Evolutionary conservation across 2,888 invertebrate genomes (phyloP).

Genomic region (Galerucella nymphaeae): DNA sequence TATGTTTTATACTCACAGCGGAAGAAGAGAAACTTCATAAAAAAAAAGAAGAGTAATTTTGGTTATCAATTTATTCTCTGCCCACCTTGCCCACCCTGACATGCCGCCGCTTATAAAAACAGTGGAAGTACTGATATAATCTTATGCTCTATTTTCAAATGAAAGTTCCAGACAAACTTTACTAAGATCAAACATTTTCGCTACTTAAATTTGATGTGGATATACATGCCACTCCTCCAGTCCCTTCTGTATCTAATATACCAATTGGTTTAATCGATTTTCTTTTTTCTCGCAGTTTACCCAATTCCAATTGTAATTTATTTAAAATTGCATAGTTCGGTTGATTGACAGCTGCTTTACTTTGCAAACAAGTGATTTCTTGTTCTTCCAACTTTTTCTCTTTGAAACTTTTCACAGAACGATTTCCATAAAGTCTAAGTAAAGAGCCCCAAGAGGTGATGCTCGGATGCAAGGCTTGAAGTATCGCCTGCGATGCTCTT

Average conservation of each 20-base stretch:
- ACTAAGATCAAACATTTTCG: constrained; percentile 70
- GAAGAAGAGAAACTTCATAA: too few relatives aligned
- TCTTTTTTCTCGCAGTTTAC: constrained; percentile 74
- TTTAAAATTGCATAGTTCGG: constrained; percentile 92
- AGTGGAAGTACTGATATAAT: neutral
- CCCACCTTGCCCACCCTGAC: too few relatives aligned
- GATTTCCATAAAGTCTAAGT: constrained; percentile 90
- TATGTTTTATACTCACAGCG: too few relatives aligned
- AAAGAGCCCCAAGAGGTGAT: constrained; percentile 95
- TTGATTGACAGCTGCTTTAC: constrained; percentile 88
- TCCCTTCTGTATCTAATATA: constrained; percentile 69
- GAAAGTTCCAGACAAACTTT: neutral
- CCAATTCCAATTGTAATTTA: constrained; percentile 86
- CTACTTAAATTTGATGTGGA: constrained; percentile 84
- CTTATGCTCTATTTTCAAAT: neutral
- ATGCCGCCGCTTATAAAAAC: neutral
- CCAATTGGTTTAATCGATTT: constrained; percentile 68
- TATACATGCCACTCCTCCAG: constrained; percentile 71
- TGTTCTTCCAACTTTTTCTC: constrained; percentile 93
- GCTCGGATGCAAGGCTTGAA: constrained; percentile 94
- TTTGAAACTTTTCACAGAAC: constrained; percentile 89
- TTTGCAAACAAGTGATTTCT: constrained; percentile 89
- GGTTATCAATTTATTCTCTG: too few relatives aligned
- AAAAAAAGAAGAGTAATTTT: too few relatives aligned
- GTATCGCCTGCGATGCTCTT: constrained; percentile 91